Evolutionary conservation across 2,113 vertebrate genomes (phyloP), one percentile per base, ranked within the genome.

Genomic region (Platichthys flesus): DNA sequence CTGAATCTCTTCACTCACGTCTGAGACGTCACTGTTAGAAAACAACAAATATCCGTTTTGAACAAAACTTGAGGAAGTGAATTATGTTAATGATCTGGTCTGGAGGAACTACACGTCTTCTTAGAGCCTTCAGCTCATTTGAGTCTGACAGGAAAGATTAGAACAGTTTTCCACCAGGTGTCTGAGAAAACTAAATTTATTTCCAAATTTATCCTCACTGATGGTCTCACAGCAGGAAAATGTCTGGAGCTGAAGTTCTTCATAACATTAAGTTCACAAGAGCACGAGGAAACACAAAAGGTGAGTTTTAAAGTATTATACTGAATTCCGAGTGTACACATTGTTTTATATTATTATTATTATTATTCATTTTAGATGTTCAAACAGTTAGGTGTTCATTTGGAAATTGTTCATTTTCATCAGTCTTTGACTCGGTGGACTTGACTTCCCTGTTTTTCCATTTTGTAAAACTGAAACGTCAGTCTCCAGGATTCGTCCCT

Each of bases 201-300:
- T 35, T 35, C 2, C 7, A 8, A 35, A 35, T 35, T 35, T 35
- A 35, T 35, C 6, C 6, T 35, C 35, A 35, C 35, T 35, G 35
- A 35, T 35, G 7, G 8, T 35, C 35, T 7, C 31, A 35, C 35
- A 35, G 35, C 35, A 35, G 8, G 35, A 35, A 35, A 35, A 91
- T 90, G 89, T 0, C 76, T 20, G 86, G 78, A 9, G 16, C 45
- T 16, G 73, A 84, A 0, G 69, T 88, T 0, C 0, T 86, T 0
- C 90, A 90, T 13, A 74, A 91, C 15, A 72, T 90, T 7, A 79
- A 42, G 5, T 74, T 90, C 61, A 21, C 2, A 20, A 85, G 9
- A 55, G 1, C 0, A 0, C 31, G 2, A 9, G 9, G 1, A 9
- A 21, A 54, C 0, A 1, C 2, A 51, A 15, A 5, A 1, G 71